Evolutionary conservation across 2,888 invertebrate species (phyloP).

Genomic region (Tachystola acroxantha): DNA sequence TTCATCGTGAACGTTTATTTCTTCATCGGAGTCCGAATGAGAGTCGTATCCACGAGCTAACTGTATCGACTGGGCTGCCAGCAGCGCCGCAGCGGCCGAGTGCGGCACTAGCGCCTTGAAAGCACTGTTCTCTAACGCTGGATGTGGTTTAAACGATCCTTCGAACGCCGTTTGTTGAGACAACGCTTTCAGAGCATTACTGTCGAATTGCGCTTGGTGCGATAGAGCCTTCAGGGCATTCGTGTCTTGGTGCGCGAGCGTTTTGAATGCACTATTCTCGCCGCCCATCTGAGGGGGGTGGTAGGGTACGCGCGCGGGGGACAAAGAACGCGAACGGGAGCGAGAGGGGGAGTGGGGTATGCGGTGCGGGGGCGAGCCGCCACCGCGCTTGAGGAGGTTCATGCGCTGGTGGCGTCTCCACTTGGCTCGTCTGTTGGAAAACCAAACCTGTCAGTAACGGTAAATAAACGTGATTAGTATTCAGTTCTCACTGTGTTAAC

Average conservation of each 20-base stretch:
- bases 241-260: constrained; percentile 82
- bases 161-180: constrained; percentile 56
- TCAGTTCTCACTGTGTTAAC: constrained; percentile 56
- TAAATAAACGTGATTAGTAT: constrained; percentile 76
- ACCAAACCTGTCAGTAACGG: constrained; percentile 97
- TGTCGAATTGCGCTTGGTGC: constrained; percentile 75
- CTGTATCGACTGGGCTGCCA: constrained; percentile 70
- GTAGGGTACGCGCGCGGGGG: constrained; percentile 81
- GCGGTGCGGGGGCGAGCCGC: constrained; percentile 83
- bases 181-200: constrained; percentile 74
- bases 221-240: constrained; percentile 78
- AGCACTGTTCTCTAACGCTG: constrained; percentile 88
- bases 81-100: constrained; percentile 79
- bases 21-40: constrained; percentile 83
- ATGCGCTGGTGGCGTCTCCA: constrained; percentile 98
- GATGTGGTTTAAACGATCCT: constrained; percentile 59
- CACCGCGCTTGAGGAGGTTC: constrained; percentile 92
- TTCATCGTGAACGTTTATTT: constrained; percentile 91
- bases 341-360: constrained; percentile 78
- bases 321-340: constrained; percentile 82
- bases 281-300: constrained; percentile 87
- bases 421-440: constrained; percentile 99
- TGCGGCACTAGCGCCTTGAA: constrained; percentile 87
- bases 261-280: constrained; percentile 92
- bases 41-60: constrained; percentile 70